phyloP scores from a whole-genome alignment of 2,113 vertebrate genomes.

The Corydoras maculifer region DNA sequence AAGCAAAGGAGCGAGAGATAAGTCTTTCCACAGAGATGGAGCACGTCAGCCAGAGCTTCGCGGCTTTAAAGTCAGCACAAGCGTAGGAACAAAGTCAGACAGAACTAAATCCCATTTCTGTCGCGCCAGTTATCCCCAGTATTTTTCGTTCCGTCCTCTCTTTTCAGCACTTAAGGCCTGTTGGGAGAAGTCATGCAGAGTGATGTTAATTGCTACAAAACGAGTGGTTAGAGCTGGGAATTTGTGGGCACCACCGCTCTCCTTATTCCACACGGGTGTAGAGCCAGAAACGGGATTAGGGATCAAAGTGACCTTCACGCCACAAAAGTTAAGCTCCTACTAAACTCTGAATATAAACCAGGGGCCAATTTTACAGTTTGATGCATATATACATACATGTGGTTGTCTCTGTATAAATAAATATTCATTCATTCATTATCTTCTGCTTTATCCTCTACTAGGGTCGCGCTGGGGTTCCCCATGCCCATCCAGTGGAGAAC shows the following conservation, averaged over 20 bases:
- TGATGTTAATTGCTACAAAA: slow-evolving; percentile 40
- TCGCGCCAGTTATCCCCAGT: not conserved
- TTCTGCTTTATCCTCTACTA: no score
- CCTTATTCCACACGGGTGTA: slow-evolving; percentile 13
- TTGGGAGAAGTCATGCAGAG: slow-evolving; percentile 34
- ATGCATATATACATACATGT: no score
- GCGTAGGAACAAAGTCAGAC: slow-evolving; percentile 34
- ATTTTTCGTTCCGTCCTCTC: slow-evolving; percentile 5
- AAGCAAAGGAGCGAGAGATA: slow-evolving; percentile 42
- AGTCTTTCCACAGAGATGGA: slow-evolving; percentile 83
- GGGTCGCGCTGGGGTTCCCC: no score
- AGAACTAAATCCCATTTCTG: not conserved
- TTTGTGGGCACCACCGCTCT: not conserved
- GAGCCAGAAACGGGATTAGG: not conserved
- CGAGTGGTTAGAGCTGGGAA: slow-evolving; percentile 24
- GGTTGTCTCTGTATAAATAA: no score
- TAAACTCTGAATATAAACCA: not conserved
- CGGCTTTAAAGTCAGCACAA: slow-evolving; percentile 82
- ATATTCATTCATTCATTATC: no score
- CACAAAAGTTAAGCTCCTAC: not conserved
- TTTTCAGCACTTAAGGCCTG: slow-evolving; percentile 4
- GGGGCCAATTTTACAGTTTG: not conserved
- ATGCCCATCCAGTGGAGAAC: no score
- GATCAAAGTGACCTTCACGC: slow-evolving; percentile 30
- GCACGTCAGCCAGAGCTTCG: slow-evolving; percentile 81